Conservation (phyloP, 2,797 vertebrate genomes). For the Micrastur ruficollis region DNA sequence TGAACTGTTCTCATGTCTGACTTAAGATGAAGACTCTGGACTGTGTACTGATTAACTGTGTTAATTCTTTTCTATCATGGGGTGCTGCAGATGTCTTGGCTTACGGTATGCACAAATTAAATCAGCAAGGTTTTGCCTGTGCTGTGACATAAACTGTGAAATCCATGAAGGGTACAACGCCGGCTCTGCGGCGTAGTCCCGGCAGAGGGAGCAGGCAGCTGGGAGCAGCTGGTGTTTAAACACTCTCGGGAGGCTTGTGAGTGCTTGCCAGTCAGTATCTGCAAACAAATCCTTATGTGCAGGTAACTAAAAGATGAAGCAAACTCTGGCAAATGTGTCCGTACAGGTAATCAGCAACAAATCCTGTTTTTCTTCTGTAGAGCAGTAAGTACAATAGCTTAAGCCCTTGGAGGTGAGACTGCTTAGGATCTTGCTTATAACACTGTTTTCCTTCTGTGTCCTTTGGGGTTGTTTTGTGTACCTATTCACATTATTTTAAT, state of each 20-base stretch:
- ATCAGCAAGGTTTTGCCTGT: neutral
- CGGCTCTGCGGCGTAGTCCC: neutral
- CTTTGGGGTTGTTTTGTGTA: neutral
- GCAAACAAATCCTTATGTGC: neutral
- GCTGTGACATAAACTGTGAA: neutral
- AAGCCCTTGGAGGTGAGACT: neutral
- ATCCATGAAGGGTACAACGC: rapidly evolving
- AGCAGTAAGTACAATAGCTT: neutral
- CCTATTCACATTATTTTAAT: neutral
- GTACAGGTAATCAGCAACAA: neutral
- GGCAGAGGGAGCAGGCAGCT: neutral
- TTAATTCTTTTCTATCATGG: neutral
- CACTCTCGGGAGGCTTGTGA: rapidly evolving
- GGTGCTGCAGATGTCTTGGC: neutral
- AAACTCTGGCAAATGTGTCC: neutral
- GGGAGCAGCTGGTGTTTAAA: neutral
- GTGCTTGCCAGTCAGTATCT: neutral
- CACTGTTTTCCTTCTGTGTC: neutral
- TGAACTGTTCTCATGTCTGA: neutral
- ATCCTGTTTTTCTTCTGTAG: neutral
- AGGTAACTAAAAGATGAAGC: neutral
- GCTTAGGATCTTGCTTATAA: neutral
- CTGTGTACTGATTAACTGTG: neutral
- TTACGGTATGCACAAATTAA: neutral
- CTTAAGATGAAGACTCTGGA: neutral